phyloP scores from a whole-genome alignment of 2,797 vertebrate genomes.

The Dendrocincla fuliginosa region DNA sequence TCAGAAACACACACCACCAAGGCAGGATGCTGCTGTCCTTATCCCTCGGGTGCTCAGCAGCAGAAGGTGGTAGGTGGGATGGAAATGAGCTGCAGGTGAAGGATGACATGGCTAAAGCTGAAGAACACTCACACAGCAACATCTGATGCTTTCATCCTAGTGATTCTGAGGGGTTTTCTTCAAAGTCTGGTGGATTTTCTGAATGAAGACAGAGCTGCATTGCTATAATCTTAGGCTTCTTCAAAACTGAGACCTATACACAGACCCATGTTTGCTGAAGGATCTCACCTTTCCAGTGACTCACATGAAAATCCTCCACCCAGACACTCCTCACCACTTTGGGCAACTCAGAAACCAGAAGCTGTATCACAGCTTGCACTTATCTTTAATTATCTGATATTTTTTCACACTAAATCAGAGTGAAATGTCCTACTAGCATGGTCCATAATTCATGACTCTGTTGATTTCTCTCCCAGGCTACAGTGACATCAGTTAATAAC shows the following conservation, averaged over 20 bases:
- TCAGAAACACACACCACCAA: not conserved
- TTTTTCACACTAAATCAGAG: constrained; percentile 24
- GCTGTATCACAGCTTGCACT: not conserved
- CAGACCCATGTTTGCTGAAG: not conserved
- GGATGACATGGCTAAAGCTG: not conserved
- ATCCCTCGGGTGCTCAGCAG: not conserved
- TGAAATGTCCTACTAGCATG: not conserved
- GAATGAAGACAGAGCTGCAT: not conserved
- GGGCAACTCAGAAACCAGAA: not conserved
- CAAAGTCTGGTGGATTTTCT: not conserved
- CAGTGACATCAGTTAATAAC: constrained; percentile 62
- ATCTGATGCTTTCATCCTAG: not conserved
- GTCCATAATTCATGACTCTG: constrained; percentile 37
- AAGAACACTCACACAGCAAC: not conserved
- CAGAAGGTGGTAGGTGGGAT: not conserved
- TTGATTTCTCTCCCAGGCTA: constrained; percentile 66
- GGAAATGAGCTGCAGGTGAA: not conserved
- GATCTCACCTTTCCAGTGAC: not conserved
- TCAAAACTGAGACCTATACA: not conserved
- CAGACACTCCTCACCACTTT: not conserved
- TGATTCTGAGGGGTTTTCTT: not conserved
- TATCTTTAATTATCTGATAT: constrained; percentile 9
- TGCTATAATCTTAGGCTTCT: not conserved
- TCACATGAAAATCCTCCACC: not conserved
- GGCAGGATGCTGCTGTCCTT: not conserved